Percentiles rank a stretch among this genome's conserved stretches.
These are phyloP conservation scores for Siniperca chuatsi DNA, from an alignment of 2,113 vertebrate species.

Conservation along the genomic window DNA sequence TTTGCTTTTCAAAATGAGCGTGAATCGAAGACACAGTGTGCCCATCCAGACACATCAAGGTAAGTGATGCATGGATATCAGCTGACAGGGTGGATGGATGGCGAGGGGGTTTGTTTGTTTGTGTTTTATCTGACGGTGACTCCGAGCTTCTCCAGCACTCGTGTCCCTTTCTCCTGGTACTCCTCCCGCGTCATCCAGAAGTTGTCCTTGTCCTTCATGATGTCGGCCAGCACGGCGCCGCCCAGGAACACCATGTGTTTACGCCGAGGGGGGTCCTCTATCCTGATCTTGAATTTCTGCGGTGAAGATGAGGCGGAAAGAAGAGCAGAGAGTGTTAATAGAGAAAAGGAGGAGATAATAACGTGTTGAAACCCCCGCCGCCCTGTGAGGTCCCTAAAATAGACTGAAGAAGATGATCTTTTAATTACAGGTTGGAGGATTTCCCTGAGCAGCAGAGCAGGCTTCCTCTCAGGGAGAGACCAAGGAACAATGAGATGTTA, in stretches of 20 bases:
- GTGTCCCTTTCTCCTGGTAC: constrained; percentile 93
- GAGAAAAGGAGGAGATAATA: constrained; percentile 1
- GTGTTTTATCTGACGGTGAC: constrained; percentile 94
- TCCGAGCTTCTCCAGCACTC: constrained; percentile 94
- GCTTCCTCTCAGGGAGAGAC: neutral
- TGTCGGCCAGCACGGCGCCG: constrained; percentile 92
- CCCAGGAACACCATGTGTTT: constrained; percentile 98
- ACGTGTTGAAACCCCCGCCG: neutral
- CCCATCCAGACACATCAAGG: constrained; percentile 24
- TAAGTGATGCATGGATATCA: constrained; percentile 19
- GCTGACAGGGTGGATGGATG: neutral
- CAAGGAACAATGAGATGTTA: neutral
- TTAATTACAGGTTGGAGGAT: constrained; percentile 32
- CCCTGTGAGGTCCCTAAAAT: neutral
- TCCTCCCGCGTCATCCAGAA: constrained; percentile 97
- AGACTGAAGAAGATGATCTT: neutral
- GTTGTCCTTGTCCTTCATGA: constrained; percentile 99
- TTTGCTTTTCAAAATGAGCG: constrained; percentile 52
- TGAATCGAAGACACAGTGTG: constrained; percentile 10
- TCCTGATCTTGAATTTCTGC: constrained; percentile 97
- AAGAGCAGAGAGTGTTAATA: neutral
- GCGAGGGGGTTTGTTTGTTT: neutral
- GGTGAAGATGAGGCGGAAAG: neutral
- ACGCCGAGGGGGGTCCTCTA: constrained; percentile 93
- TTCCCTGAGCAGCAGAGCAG: neutral